Evolutionary conservation across 2,113 vertebrate species (phyloP), one percentile per base, ranked within the genome.

Genomic region (Naja naja): DNA sequence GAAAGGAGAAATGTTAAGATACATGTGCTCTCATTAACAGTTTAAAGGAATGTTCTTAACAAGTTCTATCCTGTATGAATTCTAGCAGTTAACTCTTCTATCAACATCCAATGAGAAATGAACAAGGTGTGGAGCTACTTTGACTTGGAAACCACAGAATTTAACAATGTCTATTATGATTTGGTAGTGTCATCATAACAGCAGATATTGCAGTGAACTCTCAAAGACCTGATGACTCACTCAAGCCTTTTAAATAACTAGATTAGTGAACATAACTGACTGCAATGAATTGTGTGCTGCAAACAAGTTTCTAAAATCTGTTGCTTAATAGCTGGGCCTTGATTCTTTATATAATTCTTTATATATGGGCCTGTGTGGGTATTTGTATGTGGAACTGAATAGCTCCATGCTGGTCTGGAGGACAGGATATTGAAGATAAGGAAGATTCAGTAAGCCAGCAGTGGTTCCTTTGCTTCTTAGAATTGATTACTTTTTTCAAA

Each of bases 171-270:
- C 30, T 85, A 27, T 87, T 89, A 45, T 14, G 12, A 86, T 43
- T 54, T 43, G 86, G 20, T 30, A n/a, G 16, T 92, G 88, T 87
- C 88, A 11, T 89, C 11, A 89, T 18, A 94, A 87, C 56, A 64
- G 27, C 56, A 56, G 43, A 14, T 74, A 45, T 87, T 92, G 58
- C 16, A 69, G 20, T 88, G 89, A 94, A 89, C 93, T 92, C 88
- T 87, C 12, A 64, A 87, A 90, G 49, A 87, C 93, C 49, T 18
- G 45, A 11, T 92, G 88, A 89, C 49, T 94, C 88, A n/a, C 27
- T 81, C 56, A 20, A 69, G 8, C 34, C 23, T 85, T 90, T 87
- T 87, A 89, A 89, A 47, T 20, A 47, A 43, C 27, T 47, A 55
- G 91, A 86, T 91, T 91, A 87, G 7, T 55, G 30, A 55, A 87